Conservation (phyloP, 2,113 vertebrate genomes). For the Ascaphus truei region DNA sequence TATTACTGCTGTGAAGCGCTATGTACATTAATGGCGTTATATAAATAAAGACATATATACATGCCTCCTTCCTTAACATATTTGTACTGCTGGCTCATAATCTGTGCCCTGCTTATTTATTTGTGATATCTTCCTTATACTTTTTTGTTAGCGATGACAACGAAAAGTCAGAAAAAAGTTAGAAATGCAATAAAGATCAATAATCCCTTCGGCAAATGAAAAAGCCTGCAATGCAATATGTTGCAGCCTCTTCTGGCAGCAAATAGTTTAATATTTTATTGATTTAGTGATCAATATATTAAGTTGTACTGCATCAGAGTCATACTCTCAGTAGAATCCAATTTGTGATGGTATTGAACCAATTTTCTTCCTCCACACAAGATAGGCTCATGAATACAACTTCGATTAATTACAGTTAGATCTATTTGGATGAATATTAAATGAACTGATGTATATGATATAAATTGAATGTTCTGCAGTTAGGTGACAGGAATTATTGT, state of each 20-base stretch:
- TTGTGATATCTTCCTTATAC: too few species aligned
- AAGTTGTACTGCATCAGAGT: not conserved
- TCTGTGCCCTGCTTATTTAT: too few species aligned
- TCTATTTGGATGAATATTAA: constrained; percentile 1
- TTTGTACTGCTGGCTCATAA: too few species aligned
- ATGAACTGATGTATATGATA: not conserved
- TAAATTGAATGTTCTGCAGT: not conserved
- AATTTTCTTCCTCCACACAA: not conserved
- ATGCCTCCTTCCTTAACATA: too few species aligned
- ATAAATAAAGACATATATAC: too few species aligned
- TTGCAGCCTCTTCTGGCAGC: not conserved
- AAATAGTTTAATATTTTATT: not conserved
- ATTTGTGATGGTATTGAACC: not conserved
- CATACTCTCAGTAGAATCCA: not conserved
- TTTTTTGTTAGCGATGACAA: too few species aligned
- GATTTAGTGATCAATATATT: not conserved
- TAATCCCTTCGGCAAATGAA: too few species aligned
- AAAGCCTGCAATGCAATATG: too few species aligned
- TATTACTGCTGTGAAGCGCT: too few species aligned
- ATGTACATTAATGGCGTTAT: too few species aligned
- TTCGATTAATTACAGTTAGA: not conserved
- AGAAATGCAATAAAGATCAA: too few species aligned
- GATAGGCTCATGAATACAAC: not conserved
- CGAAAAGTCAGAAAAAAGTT: too few species aligned
- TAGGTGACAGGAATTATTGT: not conserved